Conservation (phyloP, 1,140 invertebrate genomes). For the Venturia canescens region DNA sequence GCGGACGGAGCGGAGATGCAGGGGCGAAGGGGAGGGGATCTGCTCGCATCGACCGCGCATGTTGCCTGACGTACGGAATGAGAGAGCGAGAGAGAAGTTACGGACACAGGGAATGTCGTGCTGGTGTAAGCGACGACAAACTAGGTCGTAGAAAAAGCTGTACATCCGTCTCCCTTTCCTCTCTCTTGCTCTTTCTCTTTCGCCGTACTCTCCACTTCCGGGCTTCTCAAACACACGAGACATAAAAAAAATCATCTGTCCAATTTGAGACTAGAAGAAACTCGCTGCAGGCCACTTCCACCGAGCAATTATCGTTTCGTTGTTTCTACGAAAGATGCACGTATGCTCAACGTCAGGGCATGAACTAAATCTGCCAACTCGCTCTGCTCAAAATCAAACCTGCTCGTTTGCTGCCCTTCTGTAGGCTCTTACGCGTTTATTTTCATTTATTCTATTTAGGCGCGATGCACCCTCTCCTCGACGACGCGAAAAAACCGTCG, state of each 20-base stretch:
- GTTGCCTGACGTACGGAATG: conserved; percentile 38
- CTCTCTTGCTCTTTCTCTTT: conserved; percentile 39
- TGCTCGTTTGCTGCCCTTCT: too few species aligned
- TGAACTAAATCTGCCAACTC: neutral
- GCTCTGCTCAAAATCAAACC: neutral
- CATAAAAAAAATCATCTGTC: conserved; percentile 19
- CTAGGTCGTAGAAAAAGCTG: conserved; percentile 45
- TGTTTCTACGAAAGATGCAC: neutral
- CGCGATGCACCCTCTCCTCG: too few species aligned
- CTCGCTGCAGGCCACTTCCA: neutral
- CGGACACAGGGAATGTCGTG: conserved; percentile 25
- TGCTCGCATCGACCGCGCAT: conserved; percentile 44
- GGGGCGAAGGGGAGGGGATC: neutral
- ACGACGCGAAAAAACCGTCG: too few species aligned
- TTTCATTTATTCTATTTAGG: too few species aligned
- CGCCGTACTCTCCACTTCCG: conserved; percentile 35
- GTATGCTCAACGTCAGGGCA: neutral
- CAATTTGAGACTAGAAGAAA: conserved; percentile 4
- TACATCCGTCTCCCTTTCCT: conserved; percentile 42
- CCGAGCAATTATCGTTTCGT: neutral
- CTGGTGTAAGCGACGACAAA: conserved; percentile 33
- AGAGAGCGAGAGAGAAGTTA: conserved; percentile 14
- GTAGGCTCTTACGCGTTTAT: too few species aligned
- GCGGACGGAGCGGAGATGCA: neutral
- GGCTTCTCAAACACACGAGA: neutral